Conservation (phyloP, 2,113 vertebrate genomes). For the Alosa alosa region DNA sequence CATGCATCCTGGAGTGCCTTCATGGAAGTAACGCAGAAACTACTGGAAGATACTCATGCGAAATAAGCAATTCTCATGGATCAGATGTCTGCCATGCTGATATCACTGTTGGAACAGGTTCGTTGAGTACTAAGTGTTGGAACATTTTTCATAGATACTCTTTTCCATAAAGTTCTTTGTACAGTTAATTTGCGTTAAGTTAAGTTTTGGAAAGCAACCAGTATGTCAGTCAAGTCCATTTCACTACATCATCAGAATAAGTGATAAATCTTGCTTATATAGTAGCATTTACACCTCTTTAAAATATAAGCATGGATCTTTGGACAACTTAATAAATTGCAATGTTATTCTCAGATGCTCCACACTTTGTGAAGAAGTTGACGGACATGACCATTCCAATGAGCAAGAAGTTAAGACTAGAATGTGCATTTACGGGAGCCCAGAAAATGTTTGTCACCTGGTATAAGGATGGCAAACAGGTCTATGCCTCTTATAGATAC, state of each 20-base stretch:
- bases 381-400: slow-evolving; percentile 59
- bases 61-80: slow-evolving; percentile 80
- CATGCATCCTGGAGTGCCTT: slow-evolving; percentile 76
- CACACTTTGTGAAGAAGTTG: slow-evolving; percentile 52
- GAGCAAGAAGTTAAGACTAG: slow-evolving; percentile 3
- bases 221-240: not conserved
- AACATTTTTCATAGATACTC: not conserved
- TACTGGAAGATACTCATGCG: slow-evolving; percentile 80
- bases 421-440: slow-evolving; percentile 62
- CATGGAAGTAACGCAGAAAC: slow-evolving; percentile 71
- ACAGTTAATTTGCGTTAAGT: not conserved
- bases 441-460: slow-evolving; percentile 74
- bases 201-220: too few relatives aligned
- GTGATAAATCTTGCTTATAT: not conserved
- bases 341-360: not conserved
- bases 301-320: not conserved
- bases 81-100: slow-evolving; percentile 78
- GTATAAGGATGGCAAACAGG: slow-evolving; percentile 78
- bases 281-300: not conserved
- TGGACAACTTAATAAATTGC: not conserved
- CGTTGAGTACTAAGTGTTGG: not conserved
- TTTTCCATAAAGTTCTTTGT: too few relatives aligned
- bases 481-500: slow-evolving; percentile 60
- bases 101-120: slow-evolving; percentile 59
- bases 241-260: not conserved